Evolutionary conservation across 2,888 invertebrate species (phyloP).

Genomic region (Papilio protenor): DNA sequence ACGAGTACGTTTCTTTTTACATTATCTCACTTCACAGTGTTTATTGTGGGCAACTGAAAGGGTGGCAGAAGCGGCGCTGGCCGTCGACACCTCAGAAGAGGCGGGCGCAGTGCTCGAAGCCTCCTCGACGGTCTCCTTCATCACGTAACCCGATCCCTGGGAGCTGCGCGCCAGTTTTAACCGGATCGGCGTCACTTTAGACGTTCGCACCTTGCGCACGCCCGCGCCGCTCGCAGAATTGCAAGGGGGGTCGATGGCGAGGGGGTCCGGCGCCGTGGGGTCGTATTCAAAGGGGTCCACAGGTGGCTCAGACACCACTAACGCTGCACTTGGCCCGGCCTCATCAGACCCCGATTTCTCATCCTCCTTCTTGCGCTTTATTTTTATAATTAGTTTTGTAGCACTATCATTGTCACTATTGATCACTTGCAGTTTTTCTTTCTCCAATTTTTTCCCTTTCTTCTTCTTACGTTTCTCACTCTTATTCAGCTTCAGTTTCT

Average conservation of each 20-base stretch:
- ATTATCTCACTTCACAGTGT: conserved; percentile 96
- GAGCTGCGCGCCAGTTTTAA: conserved; percentile 93
- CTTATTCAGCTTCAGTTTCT: conserved; percentile 73
- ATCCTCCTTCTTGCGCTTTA: conserved; percentile 83
- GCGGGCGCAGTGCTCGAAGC: conserved; percentile 48
- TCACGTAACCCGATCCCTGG: conserved; percentile 89
- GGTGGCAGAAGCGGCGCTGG: conserved; percentile 43
- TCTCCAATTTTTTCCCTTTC: conserved; percentile 83
- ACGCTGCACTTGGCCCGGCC: conserved; percentile 51
- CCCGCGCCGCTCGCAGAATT: conserved; percentile 71
- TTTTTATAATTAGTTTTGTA: conserved; percentile 91
- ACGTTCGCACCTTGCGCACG: conserved; percentile 85
- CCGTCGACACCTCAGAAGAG: conserved; percentile 50
- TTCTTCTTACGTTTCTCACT: conserved; percentile 78
- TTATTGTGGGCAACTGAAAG: conserved; percentile 87
- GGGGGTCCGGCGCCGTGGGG: conserved; percentile 76
- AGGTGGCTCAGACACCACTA: conserved; percentile 63
- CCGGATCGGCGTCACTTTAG: conserved; percentile 90
- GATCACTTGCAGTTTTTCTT: conserved; percentile 81
- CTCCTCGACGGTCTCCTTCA: conserved; percentile 74
- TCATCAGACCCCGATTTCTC: conserved; percentile 61
- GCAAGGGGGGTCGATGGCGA: conserved; percentile 75
- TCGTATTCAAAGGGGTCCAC: conserved; percentile 79
- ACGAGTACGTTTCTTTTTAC: conserved; percentile 66
- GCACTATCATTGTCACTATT: conserved; percentile 84